A percentile compares a stretch with the other conserved stretches of the same genome.
phyloP scores from a whole-genome alignment of 1,140 invertebrate genomes.

The Mactra quadrangularis region DNA sequence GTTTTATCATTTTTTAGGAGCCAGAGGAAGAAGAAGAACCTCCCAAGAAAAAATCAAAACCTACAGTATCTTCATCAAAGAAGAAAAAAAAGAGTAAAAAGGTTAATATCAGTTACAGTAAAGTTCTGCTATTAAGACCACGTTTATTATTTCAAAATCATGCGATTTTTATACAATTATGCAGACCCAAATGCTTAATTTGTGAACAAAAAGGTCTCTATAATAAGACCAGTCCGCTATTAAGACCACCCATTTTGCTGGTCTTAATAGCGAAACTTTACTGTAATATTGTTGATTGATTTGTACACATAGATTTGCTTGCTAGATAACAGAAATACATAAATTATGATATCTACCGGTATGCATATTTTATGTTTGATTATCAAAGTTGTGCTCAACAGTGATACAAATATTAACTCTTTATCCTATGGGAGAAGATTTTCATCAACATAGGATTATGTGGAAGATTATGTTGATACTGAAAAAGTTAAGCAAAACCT shows the following conservation, averaged over 20 bases:
- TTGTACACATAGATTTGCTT: background rate
- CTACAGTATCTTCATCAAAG: conserved; percentile 44
- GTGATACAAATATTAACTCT: background rate
- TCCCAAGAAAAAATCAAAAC: conserved; percentile 55
- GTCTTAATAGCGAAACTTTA: too few relatives aligned
- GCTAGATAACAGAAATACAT: background rate
- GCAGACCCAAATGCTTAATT: too few relatives aligned
- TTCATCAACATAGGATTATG: background rate
- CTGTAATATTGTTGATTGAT: background rate
- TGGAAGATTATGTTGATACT: too few relatives aligned
- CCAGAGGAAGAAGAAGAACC: conserved; percentile 38
- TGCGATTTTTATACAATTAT: too few relatives aligned
- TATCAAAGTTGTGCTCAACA: background rate
- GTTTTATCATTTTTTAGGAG: too few relatives aligned
- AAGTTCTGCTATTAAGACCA: too few relatives aligned
- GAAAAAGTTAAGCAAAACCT: too few relatives aligned
- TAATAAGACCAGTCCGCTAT: too few relatives aligned
- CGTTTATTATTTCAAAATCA: too few relatives aligned
- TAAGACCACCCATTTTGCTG: too few relatives aligned
- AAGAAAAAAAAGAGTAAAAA: conserved; percentile 37
- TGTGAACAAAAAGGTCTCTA: too few relatives aligned
- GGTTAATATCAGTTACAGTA: too few relatives aligned
- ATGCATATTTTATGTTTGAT: background rate
- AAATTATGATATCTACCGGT: background rate
- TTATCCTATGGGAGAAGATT: background rate